Base-by-base conservation (phyloP, 2,797 vertebrate genomes). In the Gallinago nigripennis region DNA sequence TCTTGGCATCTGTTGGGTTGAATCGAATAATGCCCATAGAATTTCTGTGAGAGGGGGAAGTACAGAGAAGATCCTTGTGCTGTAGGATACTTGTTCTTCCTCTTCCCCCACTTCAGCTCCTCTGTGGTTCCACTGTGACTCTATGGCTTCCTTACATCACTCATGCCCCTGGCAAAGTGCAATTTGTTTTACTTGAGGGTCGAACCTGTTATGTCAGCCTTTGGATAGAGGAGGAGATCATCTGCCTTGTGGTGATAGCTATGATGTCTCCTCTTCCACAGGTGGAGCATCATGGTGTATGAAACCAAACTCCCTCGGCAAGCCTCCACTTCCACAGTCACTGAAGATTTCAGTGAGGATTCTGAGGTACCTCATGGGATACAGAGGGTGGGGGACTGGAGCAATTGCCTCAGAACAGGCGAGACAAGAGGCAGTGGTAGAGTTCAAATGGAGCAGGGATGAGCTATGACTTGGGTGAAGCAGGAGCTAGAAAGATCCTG, bases 281-380 rank as follows among this genome's bases (percentile, higher is more conserved):
- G 99, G 95, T 99, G 99, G 99, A 99, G 99, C 76, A 99, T 99
- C 89, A 99, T 99, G 99, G 99, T 99, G 11, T 99, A 99, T 7
- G 99, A 99, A 98, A 99, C 99, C 54, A 99, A 99, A 97, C 98
- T 99, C 68, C 98, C 99, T 73, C 98, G 98, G 88, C 99, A 98
- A 96, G 97, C 98, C 66, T 98, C 98, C 9, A 95, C 98, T 39
- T 99, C 99, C 79, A 98, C 98, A 0, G 98, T 98, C 83, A 98
- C 98, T 0, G 99, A 99, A 95, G 99, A 99, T 95, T 98, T 98
- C 97, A 98, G 97, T 35, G 99, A 99, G 23, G 99, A 99, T 97
- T 99, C 99, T 1, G 99, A 99, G 99, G 99, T 99, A 98, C 31
- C 33, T 83, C 3, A 3, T 16, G 20, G 65, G 54, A 48, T 31